A percentile compares a stretch with the other conserved stretches of the same genome.
These are phyloP conservation scores for Athrips mouffetella DNA, from an alignment of 2,888 invertebrate genomes.

Conservation along the genomic window DNA sequence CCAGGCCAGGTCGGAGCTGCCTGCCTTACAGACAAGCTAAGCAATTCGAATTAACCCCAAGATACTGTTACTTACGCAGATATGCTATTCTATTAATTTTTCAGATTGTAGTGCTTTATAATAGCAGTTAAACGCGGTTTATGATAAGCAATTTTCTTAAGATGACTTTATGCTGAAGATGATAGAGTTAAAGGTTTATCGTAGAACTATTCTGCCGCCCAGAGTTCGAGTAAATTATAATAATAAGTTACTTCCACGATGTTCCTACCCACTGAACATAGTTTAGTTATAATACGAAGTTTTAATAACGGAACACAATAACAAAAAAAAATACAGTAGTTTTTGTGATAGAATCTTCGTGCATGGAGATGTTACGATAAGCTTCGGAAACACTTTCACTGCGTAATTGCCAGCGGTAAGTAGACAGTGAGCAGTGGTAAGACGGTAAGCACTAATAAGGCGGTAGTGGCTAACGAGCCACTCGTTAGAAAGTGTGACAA, in stretches of 20 bases:
- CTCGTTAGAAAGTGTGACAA: constrained; percentile 39
- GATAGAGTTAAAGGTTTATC: not conserved
- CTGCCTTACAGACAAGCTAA: constrained; percentile 41
- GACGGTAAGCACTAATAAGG: constrained; percentile 48
- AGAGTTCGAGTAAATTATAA: not conserved
- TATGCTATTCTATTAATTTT: constrained; percentile 45
- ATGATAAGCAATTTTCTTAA: constrained; percentile 22
- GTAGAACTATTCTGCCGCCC: not conserved
- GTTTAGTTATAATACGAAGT: too few species aligned
- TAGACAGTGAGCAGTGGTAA: constrained; percentile 32
- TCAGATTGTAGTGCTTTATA: constrained; percentile 12
- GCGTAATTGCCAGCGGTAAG: constrained; percentile 46
- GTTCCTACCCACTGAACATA: too few species aligned
- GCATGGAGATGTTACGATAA: constrained; percentile 49
- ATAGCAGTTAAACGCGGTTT: constrained; percentile 3
- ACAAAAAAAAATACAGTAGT: too few species aligned
- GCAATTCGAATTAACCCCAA: constrained; percentile 52
- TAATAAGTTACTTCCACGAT: too few species aligned
- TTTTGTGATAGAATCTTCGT: constrained; percentile 16
- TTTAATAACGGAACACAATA: too few species aligned
- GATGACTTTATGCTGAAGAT: constrained; percentile 2
- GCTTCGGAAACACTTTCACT: constrained; percentile 61
- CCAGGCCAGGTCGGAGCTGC: constrained; percentile 7
- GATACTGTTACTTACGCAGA: constrained; percentile 46
- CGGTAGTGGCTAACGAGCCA: constrained; percentile 35